phyloP scores from a whole-genome alignment of 2,888 invertebrate genomes.

The Phanerotoma sp. region DNA sequence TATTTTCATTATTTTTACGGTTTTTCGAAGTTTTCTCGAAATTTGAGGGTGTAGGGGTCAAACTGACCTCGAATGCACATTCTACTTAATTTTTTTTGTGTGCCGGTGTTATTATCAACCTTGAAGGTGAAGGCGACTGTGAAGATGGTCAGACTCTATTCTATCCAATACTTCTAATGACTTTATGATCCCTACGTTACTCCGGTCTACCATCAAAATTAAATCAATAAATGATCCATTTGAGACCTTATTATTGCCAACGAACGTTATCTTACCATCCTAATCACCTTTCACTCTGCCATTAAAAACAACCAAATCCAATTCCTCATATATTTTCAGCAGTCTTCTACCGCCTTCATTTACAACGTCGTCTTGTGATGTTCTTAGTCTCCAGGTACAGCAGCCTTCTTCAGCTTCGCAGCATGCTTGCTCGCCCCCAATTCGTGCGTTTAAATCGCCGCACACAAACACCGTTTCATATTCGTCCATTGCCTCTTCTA shows the following conservation, averaged over 20 bases:
- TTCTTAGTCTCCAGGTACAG: not conserved
- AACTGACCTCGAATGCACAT: no score
- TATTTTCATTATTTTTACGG: no score
- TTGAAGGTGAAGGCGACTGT: slow-evolving; percentile 3
- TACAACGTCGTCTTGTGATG: slow-evolving; percentile 5
- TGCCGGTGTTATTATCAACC: no score
- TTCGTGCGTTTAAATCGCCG: slow-evolving; percentile 5
- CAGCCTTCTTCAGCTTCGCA: not conserved
- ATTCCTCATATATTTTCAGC: slow-evolving; percentile 6
- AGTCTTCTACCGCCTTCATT: slow-evolving; percentile 10
- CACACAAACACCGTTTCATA: no score
- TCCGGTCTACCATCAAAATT: not conserved
- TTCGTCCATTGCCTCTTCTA: no score
- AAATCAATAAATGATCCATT: slow-evolving; percentile 14
- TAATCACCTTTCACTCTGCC: slow-evolving; percentile 9
- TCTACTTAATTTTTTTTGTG: no score
- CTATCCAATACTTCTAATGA: not conserved
- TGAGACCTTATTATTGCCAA: not conserved
- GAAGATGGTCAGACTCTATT: slow-evolving; percentile 20
- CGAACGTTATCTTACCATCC: slow-evolving; percentile 13
- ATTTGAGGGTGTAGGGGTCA: no score
- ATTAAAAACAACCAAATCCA: slow-evolving; percentile 11
- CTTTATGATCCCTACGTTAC: not conserved
- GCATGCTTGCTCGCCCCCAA: no score
- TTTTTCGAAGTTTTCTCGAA: no score